phyloP scores from a whole-genome alignment of 2,797 vertebrate genomes.

The Harpagifer antarcticus region DNA sequence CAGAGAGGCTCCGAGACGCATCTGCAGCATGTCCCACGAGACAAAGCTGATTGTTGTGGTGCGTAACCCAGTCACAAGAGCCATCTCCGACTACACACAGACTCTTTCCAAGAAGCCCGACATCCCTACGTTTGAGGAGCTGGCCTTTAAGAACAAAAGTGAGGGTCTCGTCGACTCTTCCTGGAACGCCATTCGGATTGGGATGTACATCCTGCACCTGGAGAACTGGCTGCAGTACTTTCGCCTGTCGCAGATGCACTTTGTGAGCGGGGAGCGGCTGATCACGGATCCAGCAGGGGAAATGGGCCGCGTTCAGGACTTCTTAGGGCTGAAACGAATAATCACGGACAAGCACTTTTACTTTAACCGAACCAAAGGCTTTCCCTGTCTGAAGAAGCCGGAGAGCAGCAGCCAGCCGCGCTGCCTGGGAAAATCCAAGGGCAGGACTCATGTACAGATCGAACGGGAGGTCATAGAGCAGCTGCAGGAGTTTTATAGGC shows the following conservation, averaged over 20 bases:
- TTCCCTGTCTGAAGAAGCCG: slow-evolving; percentile 95
- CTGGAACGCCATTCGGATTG: slow-evolving; percentile 97
- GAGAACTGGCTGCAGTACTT: slow-evolving; percentile 97
- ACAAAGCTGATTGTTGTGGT: slow-evolving; percentile 98
- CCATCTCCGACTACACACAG: slow-evolving; percentile 98
- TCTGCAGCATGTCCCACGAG: slow-evolving; percentile 92
- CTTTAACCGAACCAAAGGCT: slow-evolving; percentile 99
- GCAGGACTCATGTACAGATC: slow-evolving; percentile 96
- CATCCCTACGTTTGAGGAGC: slow-evolving; percentile 95
- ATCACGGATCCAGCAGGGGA: slow-evolving; percentile 96
- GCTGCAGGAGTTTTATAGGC: slow-evolving; percentile 96
- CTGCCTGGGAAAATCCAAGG: slow-evolving; percentile 97
- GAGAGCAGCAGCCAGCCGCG: slow-evolving; percentile 91
- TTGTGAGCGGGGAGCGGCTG: slow-evolving; percentile 94
- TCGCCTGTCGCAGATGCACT: slow-evolving; percentile 94
- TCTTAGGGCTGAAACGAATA: slow-evolving; percentile 93
- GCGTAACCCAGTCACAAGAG: slow-evolving; percentile 94
- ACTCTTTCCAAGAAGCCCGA: slow-evolving; percentile 96
- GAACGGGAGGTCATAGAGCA: slow-evolving; percentile 95
- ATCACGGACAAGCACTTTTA: slow-evolving; percentile 98
- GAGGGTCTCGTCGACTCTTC: slow-evolving; percentile 92
- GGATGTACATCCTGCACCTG: slow-evolving; percentile 94
- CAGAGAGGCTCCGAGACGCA: slow-evolving; percentile 91
- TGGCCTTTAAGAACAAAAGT: slow-evolving; percentile 94
- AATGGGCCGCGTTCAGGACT: slow-evolving; percentile 96